Base-by-base conservation (phyloP, 2,113 vertebrate genomes). In the Chitala chitala region DNA sequence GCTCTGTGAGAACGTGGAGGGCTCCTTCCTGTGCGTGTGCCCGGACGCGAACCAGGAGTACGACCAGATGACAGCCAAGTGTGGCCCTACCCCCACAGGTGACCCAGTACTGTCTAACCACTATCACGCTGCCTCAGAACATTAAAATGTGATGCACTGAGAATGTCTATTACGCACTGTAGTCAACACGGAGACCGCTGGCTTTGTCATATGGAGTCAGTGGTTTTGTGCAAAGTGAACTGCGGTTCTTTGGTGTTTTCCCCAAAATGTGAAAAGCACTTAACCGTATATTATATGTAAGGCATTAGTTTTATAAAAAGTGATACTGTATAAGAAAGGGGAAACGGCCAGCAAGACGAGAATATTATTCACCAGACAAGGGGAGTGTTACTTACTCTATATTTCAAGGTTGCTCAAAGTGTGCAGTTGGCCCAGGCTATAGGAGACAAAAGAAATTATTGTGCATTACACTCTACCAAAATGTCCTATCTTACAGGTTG, bases 21-120 rank as follows among this genome's bases (percentile, higher is more conserved):
- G 96, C 2, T 92, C 94, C 72, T 97, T 96, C 87, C 84, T 93
- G 51, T 99, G 97, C 65, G 74, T 92, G 77, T 99, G 97, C 79
- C 87, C 92, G 2, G 87, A 91, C 1, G 91, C 93, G 24, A 93
- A 81, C 73, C 93, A 94, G 82, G 92, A 98, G 72, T 98, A 94
- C 31, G 92, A 95, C 77, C 85, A 88, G 2, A 98, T 94, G 94
- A 91, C 90, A 0, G 96, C 92, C 65, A 93, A 93, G 85, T 99
- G 97, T 81, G 90, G 87, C 76, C 84, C 89, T 71, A 7, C 80
- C 66, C 81, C 93, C 0, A 86, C 81, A 93, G 94, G 95, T 98
- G 87, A 86, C 6, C 10, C 10, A 17, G 4, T 40, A 24, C 64
- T 22, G 12, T 48, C 29, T 69, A 3, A 69, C 24, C 17, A 13